Conservation (phyloP, 2,797 vertebrate genomes). For the Aselliscus stoliczkanus region DNA sequence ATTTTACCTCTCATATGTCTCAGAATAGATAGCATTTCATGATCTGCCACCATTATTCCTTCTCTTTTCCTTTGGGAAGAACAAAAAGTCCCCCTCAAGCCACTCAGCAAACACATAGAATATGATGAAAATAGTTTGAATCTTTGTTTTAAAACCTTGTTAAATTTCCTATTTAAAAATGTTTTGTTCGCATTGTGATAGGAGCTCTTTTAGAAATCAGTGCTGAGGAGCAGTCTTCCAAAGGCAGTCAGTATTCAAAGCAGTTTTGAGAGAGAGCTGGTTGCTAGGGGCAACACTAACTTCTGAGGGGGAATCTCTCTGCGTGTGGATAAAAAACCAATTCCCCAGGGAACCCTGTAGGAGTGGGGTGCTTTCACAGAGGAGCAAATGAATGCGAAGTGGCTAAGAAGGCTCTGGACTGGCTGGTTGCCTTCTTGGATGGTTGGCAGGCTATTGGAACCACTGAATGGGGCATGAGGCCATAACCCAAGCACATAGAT, state of each 20-base stretch:
- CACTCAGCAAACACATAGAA: slow-evolving; percentile 40
- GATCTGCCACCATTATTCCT: background rate
- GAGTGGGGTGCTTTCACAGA: slow-evolving; percentile 24
- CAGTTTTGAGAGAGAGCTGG: slow-evolving; percentile 59
- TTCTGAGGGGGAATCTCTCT: slow-evolving; percentile 68
- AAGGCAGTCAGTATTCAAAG: slow-evolving; percentile 70
- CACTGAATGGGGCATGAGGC: background rate
- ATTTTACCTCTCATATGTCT: background rate
- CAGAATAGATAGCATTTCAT: background rate
- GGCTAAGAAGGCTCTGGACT: background rate
- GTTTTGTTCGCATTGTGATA: slow-evolving; percentile 63
- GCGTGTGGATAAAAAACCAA: slow-evolving; percentile 56
- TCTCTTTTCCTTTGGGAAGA: slow-evolving; percentile 27
- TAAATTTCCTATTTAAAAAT: slow-evolving; percentile 72
- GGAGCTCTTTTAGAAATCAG: slow-evolving; percentile 65
- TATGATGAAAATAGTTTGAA: slow-evolving; percentile 53
- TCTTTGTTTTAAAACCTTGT: slow-evolving; percentile 74
- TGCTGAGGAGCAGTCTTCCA: slow-evolving; percentile 59
- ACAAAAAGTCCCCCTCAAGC: slow-evolving; percentile 42
- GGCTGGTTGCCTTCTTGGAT: background rate
- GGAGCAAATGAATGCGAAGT: background rate
- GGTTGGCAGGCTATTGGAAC: background rate
- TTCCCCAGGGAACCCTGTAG: slow-evolving; percentile 40
- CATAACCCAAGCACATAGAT: background rate
- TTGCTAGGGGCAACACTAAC: slow-evolving; percentile 75